Evolutionary conservation across 2,888 invertebrate species (phyloP), one percentile per base, ranked within the genome.

Genomic region (Drosophila flavopinicola): DNA sequence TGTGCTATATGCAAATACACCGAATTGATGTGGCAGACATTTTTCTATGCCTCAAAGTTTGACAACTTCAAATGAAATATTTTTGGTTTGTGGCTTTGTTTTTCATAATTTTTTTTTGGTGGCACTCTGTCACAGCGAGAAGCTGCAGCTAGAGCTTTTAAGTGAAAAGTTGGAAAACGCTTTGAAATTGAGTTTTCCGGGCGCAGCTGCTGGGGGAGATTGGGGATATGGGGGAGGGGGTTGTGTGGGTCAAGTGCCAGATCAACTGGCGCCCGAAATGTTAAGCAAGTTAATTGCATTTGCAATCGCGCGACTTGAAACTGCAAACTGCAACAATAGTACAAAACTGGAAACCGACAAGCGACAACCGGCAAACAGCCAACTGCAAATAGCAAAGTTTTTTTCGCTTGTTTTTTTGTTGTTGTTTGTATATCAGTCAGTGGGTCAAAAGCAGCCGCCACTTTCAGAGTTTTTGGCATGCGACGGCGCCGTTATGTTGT

Each of bases 221-320:
- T 9, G 13, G 1, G 6, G 6, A 33, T 10, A 11, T 15, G 5
- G 6, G 33, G 10, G 42, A 17, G 29, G 13, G n/a, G n/a, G n/a
- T n/a, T n/a, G 29, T 54, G 38, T 44, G 33, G 60, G 59, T 59
- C 59, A 49, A 66, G 66, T 59, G 72, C 20, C 47, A 24, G 70
- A 74, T 68, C 69, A 69, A 60, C 70, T 69, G 75, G 75, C 75
- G 75, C 59, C 69, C 64, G 59, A 69, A 74, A 72, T 74, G 71
- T 74, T 74, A 59, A 72, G 86, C 83, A 86, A 86, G 85, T 86
- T 86, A 86, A 86, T 83, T 83, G 85, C 82, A 72, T 75, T 82
- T 79, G 73, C 66, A 63, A 71, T 53, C 52, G 60, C 39, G 54
- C 44, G 27, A 67, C 56, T 15, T 35, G 52, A 33, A 68, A 61